Conservation (phyloP, 2,888 invertebrate species). For the Chymomyza procnemis region DNA sequence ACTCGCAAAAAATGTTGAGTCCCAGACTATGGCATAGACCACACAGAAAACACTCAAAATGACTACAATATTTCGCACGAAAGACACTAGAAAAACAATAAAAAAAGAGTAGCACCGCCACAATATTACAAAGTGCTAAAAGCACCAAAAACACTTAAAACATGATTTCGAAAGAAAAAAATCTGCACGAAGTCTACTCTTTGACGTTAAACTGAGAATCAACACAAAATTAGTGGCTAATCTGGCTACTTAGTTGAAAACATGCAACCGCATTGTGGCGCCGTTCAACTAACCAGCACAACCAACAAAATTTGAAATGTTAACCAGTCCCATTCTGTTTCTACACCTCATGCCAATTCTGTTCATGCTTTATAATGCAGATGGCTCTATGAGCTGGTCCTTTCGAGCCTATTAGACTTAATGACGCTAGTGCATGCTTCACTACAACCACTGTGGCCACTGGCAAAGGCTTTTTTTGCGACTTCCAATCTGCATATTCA, state of each 20-base stretch:
- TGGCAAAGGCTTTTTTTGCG: too few relatives aligned
- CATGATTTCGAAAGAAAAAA: too few relatives aligned
- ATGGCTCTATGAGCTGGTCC: slow-evolving; percentile 29
- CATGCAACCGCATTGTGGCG: too few relatives aligned
- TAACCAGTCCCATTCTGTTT: background rate
- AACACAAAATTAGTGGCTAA: background rate
- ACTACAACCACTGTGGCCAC: slow-evolving; percentile 55
- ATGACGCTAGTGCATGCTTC: slow-evolving; percentile 68
- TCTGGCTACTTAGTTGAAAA: slow-evolving; percentile 17
- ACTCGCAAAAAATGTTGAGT: slow-evolving; percentile 50
- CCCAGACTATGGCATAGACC: too few relatives aligned
- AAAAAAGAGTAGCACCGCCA: slow-evolving; percentile 66
- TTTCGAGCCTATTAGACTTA: slow-evolving; percentile 68
- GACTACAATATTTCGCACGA: too few relatives aligned
- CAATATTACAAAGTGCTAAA: slow-evolving; percentile 53
- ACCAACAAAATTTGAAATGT: too few relatives aligned
- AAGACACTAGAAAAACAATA: slow-evolving; percentile 47
- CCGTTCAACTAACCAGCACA: too few relatives aligned
- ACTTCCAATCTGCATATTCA: background rate
- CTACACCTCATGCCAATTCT: slow-evolving; percentile 7
- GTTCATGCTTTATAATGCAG: background rate
- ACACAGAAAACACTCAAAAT: slow-evolving; percentile 30
- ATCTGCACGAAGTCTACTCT: slow-evolving; percentile 28
- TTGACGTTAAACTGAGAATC: too few relatives aligned
- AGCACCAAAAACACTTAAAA: slow-evolving; percentile 37